Percentiles rank a stretch among this genome's conserved stretches.
Evolutionary conservation across 2,113 vertebrate species (phyloP).

Genomic region (Anoura caudifer): DNA sequence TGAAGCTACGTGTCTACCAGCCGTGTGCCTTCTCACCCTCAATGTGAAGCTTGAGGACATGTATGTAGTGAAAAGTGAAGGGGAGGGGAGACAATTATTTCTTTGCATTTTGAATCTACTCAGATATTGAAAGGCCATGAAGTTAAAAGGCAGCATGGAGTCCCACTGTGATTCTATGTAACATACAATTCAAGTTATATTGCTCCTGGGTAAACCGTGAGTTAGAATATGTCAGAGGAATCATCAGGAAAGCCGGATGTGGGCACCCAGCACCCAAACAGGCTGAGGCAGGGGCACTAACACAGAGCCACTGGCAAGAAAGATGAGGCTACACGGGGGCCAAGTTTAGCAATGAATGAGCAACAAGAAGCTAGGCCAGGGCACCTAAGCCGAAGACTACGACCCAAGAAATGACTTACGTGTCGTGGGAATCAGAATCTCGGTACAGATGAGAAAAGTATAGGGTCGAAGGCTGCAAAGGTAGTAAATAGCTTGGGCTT

Average conservation of each 20-base stretch:
- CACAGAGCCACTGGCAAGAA: neutral
- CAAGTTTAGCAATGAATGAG: neutral
- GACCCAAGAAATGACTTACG: neutral
- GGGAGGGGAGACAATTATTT: neutral
- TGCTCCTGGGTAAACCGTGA: neutral
- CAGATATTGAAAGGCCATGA: neutral
- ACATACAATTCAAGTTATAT: neutral
- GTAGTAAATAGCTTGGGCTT: neutral
- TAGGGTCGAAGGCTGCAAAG: neutral
- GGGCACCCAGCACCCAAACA: neutral
- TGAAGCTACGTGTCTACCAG: neutral
- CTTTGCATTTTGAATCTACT: neutral
- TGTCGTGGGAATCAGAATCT: neutral
- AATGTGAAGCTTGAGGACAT: neutral
- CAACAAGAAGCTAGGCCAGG: neutral
- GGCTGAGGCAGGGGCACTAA: neutral
- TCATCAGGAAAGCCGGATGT: neutral
- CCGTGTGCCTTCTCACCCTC: neutral
- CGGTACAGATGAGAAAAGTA: neutral
- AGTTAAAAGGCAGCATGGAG: neutral
- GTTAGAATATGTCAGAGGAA: neutral
- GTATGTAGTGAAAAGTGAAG: neutral
- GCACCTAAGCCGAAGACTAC: neutral
- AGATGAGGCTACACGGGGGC: neutral
- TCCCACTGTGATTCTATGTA: neutral